Conservation (phyloP, 1,140 invertebrate species). For the Drosophila quadrilineata region DNA sequence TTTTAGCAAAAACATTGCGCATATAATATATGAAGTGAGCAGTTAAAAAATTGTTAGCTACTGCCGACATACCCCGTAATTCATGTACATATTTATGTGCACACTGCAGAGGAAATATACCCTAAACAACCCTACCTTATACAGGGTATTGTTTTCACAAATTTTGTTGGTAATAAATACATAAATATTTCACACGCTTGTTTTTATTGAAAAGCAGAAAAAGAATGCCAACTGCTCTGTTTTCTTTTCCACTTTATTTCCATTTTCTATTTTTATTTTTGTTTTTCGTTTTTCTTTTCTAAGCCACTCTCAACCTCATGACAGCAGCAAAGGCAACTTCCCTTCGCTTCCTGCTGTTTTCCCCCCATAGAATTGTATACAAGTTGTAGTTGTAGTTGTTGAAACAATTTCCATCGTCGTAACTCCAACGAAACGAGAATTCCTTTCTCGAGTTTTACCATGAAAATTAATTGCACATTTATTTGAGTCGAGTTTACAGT, state of each 20-base stretch:
- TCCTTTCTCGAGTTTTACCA: conserved; percentile 54
- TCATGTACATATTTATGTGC: too few relatives aligned
- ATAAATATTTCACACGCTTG: conserved; percentile 65
- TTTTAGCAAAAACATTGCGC: conserved; percentile 16
- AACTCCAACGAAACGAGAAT: conserved; percentile 40
- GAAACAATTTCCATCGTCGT: conserved; percentile 49
- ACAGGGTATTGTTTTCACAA: neutral
- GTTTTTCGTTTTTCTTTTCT: neutral
- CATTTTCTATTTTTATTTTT: conserved; percentile 5
- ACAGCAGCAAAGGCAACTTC: neutral
- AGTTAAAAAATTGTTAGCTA: neutral
- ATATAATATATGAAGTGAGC: neutral
- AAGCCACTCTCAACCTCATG: conserved; percentile 3
- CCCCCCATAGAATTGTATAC: conserved; percentile 56
- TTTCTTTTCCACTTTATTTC: conserved; percentile 17
- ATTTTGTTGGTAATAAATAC: conserved; percentile 26
- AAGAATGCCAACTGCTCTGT: conserved; percentile 27
- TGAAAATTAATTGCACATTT: conserved; percentile 79
- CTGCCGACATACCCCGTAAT: neutral
- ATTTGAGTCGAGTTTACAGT: conserved; percentile 64
- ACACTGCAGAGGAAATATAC: neutral
- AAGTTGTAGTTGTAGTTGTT: conserved; percentile 45
- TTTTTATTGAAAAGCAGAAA: conserved; percentile 40
- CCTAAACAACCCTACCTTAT: too few relatives aligned
- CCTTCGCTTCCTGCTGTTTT: conserved; percentile 32